Base-by-base conservation (phyloP, 2,888 invertebrate species). In the Hyles lineata region DNA sequence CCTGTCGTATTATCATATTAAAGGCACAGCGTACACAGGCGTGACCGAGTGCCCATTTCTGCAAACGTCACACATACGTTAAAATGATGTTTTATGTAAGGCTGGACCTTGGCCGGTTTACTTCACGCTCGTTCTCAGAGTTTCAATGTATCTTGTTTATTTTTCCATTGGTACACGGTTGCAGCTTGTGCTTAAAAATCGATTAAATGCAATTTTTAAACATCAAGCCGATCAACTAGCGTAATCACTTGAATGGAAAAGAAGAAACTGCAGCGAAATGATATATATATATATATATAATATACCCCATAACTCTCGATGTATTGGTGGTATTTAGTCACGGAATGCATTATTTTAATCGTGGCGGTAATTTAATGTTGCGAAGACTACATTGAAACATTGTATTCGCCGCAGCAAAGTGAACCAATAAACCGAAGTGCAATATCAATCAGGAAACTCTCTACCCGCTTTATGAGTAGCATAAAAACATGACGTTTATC, bases 391-490 rank as follows among this genome's bases (percentile, higher is more conserved):
- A 63, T 78, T 76, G 77, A 78, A 81, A 87, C 88, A 83, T 85
- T 87, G 88, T 87, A 86, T 80, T 76, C 74, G 77, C 76, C 50
- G 80, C 78, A 75, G 76, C 77, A 69, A 74, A 75, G 76, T 77
- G 79, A 78, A 80, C 77, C 83, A 85, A 88, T 89, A 87, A 88
- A 87, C 76, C 78, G 76, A 80, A 85, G 84, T 82, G 86, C 85
- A 86, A 83, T 88, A 88, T 86, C 86, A 85, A 89, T 90, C 87
- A 87, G 87, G 87, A 88, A 88, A 85, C 77, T 82, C 79, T 79
- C 83, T 83, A 85, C 80, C 73, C 75, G 82, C 80, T 91, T 91
- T 89, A 90, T 85, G 85, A 81, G 80, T 79, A 78, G 80, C 78
- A 87, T 90, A 89, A 90, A 85, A 85, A 79, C 80, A 78, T 76